Base-by-base conservation (phyloP, 1,140 invertebrate species). In the Drusus annulatus region DNA sequence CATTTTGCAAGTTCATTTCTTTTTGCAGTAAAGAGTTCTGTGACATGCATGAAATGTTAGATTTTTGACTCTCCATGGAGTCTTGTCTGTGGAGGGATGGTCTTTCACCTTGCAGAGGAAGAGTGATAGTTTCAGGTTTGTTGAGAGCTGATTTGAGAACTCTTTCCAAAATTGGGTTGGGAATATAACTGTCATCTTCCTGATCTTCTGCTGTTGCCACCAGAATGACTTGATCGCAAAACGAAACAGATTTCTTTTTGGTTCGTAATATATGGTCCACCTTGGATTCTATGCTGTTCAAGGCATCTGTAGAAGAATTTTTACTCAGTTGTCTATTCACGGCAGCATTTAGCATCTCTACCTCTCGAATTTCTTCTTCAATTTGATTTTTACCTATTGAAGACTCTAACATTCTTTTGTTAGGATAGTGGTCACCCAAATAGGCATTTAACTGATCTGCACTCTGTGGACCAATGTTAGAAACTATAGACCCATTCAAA, bases 161-260 rank as follows among this genome's bases (percentile, higher is more conserved):
- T 80, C 96, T 90, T 86, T 97, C 96, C 79, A 97, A 87, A 82
- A 98, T 96, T 15, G 96, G 96, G 89, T 97, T 97, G 0, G 96
- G 96, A 85, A 97, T 96, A 84, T 96, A 96, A 84, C 94, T 95
- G 75, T 97, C 95, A 75, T 96, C 95, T 87, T 97, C 96, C 83
- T 96, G 94, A 84, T 98, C 96, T 85, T 97, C 96, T 0, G 96
- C 96, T 17, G 96, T 97, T 3, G 96, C 96, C 16, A 98, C 96
- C 36, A 98, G 88, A 77, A 96, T 96, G 0, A 98, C 96, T 88
- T 97, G 95, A 86, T 98, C 96, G 84, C 96, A 97, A 87, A 98
- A 98, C 0, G 96, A 97, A 1, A 98, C 97, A 84, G 95, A 96
- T 86, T 98, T 98, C 91, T 98, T 98, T 85, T 96, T 96, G 7